Conservation (phyloP, 2,113 vertebrate species). For the Ardeotis arabs region DNA sequence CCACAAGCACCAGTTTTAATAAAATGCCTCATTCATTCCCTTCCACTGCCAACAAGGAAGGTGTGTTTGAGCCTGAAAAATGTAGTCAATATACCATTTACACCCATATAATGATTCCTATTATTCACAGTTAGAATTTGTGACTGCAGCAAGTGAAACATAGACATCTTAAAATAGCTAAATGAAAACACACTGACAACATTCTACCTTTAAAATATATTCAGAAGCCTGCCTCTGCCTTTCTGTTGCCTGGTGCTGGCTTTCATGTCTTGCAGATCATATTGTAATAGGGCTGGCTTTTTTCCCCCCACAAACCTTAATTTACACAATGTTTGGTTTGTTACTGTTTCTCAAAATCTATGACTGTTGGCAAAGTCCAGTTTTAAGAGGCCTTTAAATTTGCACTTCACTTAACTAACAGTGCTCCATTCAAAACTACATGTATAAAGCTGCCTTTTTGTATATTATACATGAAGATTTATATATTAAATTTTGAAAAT, state of each 20-base stretch:
- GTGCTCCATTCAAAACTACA: conserved; percentile 34
- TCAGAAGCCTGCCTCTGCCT: conserved; percentile 59
- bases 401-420: conserved; percentile 45
- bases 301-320: conserved; percentile 36
- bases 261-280: conserved; percentile 67
- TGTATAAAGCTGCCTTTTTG: conserved; percentile 48
- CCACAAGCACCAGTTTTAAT: conserved; percentile 76
- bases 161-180: conserved; percentile 73
- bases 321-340: conserved; percentile 66
- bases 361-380: conserved; percentile 35
- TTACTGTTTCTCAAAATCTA: conserved; percentile 52
- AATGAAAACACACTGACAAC: conserved; percentile 74
- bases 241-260: conserved; percentile 58
- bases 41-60: conserved; percentile 77
- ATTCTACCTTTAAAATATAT: conserved; percentile 75
- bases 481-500: conserved; percentile 56
- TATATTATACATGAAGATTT: conserved; percentile 44
- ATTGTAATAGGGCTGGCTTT: conserved; percentile 60
- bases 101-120: conserved; percentile 76
- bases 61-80: conserved; percentile 74
- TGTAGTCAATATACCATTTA: conserved; percentile 74
- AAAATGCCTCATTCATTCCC: conserved; percentile 78
- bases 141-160: conserved; percentile 72
- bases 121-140: conserved; percentile 75
- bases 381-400: conserved; percentile 54